Evolutionary conservation across 2,888 invertebrate genomes (phyloP), one percentile per base, ranked within the genome.

Genomic region (Clitarchus hookeri): DNA sequence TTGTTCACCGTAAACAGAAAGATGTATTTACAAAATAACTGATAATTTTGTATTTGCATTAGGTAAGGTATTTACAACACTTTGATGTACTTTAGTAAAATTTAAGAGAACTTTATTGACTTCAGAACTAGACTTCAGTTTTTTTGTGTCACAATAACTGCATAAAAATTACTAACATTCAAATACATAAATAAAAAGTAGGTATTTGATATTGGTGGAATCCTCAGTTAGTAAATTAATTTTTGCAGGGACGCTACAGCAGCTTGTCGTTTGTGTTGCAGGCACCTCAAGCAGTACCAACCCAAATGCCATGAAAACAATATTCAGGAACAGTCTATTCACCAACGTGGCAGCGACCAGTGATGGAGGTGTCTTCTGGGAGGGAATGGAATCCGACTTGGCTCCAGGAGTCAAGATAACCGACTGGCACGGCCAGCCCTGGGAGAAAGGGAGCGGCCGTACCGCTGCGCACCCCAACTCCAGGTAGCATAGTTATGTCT

Each of bases 401-500:
- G 92, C 94, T 0, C 89, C 92, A 25, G 92, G 92, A 88, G 93
- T 95, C 11, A 92, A 93, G 89, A 93, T 97, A 25, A 96, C 94
- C 1, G 97, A 97, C 90, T 98, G 98, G 98, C 93, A 95, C 89
- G 97, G 97, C 54, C 94, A 95, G 85, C 93, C 95, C 4, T 97
- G 97, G 97, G 92, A 92, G 48, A 92, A 93, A 79, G 93, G 92
- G 88, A 93, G 94, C 86, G 94, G 93, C n/a, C 95, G 94, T 88
- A 96, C 97, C 0, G 97, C 99, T 0, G 99, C 99, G 8, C 99
- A 99, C 92, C 98, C 99, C 11, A 99, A 99, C 92, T 99, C 99
- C 0, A 95, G 98, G 95, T 95, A 90, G 89, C 87, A 13, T 48
- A 6, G 48, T 8, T 6, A 48, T 48, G 1, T 48, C 16, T 13